Evolutionary conservation across 2,113 vertebrate species (phyloP).

Genomic region (Strix aluco): DNA sequence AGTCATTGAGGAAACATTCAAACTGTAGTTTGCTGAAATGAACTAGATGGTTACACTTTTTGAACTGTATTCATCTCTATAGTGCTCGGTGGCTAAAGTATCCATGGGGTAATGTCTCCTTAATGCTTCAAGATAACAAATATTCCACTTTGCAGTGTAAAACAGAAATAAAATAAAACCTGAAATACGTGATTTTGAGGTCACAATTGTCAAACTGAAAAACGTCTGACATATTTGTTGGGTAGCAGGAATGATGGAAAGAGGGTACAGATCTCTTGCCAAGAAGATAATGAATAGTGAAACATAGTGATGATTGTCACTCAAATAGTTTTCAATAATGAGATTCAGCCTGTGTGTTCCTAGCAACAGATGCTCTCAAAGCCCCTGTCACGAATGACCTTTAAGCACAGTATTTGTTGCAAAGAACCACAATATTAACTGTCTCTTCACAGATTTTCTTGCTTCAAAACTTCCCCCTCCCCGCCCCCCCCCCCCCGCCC

Average conservation of each 20-base stretch:
- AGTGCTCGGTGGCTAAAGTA: not conserved
- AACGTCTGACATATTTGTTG: not conserved
- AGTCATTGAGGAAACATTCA: not conserved
- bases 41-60: not conserved
- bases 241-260: not conserved
- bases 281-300: slow-evolving; percentile 17
- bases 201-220: not conserved
- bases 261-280: not conserved
- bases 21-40: not conserved
- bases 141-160: not conserved
- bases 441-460: slow-evolving; percentile 4
- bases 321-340: slow-evolving; percentile 40
- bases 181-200: not conserved
- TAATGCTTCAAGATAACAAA: slow-evolving; percentile 3
- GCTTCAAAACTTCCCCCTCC: not conserved
- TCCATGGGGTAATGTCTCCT: not conserved
- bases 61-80: not conserved
- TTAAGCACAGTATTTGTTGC: slow-evolving; percentile 44
- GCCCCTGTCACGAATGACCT: slow-evolving; percentile 28
- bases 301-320: slow-evolving; percentile 33
- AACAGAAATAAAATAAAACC: slow-evolving; percentile 5
- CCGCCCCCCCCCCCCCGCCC: fast-evolving
- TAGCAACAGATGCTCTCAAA: slow-evolving; percentile 52
- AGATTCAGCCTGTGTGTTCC: slow-evolving; percentile 37
- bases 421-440: slow-evolving; percentile 4